Percentiles rank a stretch among this genome's conserved stretches.
Evolutionary conservation across 2,113 vertebrate species (phyloP).

Genomic region (Casuarius casuarius): DNA sequence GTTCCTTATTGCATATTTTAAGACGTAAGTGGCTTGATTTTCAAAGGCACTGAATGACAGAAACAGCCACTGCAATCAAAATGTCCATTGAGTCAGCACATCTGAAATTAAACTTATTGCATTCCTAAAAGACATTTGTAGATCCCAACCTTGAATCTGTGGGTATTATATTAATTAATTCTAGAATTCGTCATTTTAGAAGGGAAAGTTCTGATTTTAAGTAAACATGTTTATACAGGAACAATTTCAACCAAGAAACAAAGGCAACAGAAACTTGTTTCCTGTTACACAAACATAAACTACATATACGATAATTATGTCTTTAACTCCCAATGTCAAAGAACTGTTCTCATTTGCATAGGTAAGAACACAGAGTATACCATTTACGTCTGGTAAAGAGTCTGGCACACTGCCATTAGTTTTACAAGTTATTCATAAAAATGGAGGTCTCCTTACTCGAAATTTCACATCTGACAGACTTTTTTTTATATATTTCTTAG

Average conservation of each 20-base stretch:
- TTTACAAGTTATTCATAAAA: neutral
- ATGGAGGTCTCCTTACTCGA: rapidly evolving
- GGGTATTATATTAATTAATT: neutral
- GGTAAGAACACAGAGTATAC: neutral
- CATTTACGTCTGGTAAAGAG: neutral
- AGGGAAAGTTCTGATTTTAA: neutral
- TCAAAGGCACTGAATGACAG: neutral
- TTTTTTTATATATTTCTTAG: neutral
- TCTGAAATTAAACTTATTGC: neutral
- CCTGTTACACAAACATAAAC: neutral
- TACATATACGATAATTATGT: neutral
- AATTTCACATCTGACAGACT: neutral
- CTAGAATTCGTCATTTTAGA: neutral
- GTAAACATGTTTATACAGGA: neutral
- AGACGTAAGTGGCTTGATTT: neutral
- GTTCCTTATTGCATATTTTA: neutral
- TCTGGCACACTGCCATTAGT: neutral
- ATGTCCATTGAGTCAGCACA: neutral
- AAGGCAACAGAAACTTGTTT: neutral
- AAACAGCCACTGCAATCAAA: neutral
- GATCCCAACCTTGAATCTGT: neutral
- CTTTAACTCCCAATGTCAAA: neutral
- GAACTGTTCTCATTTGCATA: neutral
- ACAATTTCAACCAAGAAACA: neutral
- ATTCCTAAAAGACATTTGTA: neutral